Percentiles rank a stretch among this genome's conserved stretches.
These are phyloP conservation scores for Machimus rusticus DNA, from an alignment of 2,888 invertebrate genomes.

Conservation along the genomic window DNA sequence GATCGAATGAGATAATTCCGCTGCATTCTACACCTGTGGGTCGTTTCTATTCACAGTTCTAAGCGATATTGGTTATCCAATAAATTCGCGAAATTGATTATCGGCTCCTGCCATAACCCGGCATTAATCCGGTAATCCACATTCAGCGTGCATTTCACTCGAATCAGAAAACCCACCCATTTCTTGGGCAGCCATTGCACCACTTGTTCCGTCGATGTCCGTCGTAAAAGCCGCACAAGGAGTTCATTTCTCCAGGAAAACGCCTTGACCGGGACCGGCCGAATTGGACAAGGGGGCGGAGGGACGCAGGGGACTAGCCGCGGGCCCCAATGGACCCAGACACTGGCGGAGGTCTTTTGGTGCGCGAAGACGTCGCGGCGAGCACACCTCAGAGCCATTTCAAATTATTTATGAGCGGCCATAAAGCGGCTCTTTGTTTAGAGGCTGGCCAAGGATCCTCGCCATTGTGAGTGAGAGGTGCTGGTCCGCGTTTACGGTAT, in stretches of 20 bases:
- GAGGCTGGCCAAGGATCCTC: slow-evolving; percentile 44
- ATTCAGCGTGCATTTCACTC: neutral
- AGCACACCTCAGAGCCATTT: slow-evolving; percentile 46
- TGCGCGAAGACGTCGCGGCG: neutral
- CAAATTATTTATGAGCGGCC: slow-evolving; percentile 45
- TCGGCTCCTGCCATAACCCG: neutral
- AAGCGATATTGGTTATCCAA: neutral
- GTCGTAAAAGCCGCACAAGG: slow-evolving; percentile 5
- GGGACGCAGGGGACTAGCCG: neutral
- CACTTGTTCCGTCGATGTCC: neutral
- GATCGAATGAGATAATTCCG: neutral
- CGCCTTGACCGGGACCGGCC: neutral
- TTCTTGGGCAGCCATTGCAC: neutral
- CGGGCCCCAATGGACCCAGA: neutral
- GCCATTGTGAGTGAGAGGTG: slow-evolving; percentile 20
- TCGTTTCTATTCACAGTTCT: neutral
- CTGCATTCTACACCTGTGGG: neutral
- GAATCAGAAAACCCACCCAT: neutral
- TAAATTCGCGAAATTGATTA: neutral
- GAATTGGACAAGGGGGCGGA: neutral
- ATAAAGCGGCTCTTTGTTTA: slow-evolving; percentile 45
- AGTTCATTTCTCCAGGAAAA: neutral
- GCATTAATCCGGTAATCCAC: neutral
- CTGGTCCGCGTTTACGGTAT: slow-evolving; percentile 17
- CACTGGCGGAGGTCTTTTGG: neutral